These are phyloP conservation scores for Melinaea menophilus DNA, from an alignment of 2,888 invertebrate species.

Conservation along the genomic window DNA sequence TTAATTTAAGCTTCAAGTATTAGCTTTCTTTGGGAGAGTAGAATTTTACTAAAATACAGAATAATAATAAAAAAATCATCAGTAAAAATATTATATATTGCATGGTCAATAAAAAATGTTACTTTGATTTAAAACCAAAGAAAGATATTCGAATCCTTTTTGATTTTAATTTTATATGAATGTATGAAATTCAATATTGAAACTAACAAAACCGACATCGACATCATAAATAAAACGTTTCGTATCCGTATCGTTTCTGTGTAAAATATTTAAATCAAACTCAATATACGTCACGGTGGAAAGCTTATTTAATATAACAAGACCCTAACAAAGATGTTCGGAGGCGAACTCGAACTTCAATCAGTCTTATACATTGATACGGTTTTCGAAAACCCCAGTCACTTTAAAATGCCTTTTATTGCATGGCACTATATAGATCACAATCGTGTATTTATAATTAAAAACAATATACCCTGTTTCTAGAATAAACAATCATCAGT, in stretches of 20 bases:
- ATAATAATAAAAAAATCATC: too few species aligned
- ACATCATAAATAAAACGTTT: not conserved
- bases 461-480: too few species aligned
- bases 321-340: slow-evolving; percentile 1
- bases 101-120: too few species aligned
- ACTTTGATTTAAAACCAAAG: too few species aligned
- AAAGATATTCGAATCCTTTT: too few species aligned
- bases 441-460: too few species aligned
- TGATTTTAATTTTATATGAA: too few species aligned
- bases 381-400: not conserved
- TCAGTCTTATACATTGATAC: not conserved
- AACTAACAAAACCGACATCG: not conserved
- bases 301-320: slow-evolving; percentile 4
- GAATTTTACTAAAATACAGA: too few species aligned
- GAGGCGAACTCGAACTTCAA: slow-evolving; percentile 4
- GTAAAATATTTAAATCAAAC: slow-evolving; percentile 8
- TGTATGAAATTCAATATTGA: not conserved
- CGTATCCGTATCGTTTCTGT: slow-evolving; percentile 1
- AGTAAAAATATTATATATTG: too few species aligned
- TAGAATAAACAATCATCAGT: too few species aligned
- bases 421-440: too few species aligned
- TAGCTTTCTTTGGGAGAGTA: too few species aligned
- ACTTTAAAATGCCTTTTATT: not conserved
- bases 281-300: slow-evolving; percentile 4
- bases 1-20: not conserved